Conservation (phyloP, 35 echinoderm and acorn worm species). For the Lytechinus pictus region DNA sequence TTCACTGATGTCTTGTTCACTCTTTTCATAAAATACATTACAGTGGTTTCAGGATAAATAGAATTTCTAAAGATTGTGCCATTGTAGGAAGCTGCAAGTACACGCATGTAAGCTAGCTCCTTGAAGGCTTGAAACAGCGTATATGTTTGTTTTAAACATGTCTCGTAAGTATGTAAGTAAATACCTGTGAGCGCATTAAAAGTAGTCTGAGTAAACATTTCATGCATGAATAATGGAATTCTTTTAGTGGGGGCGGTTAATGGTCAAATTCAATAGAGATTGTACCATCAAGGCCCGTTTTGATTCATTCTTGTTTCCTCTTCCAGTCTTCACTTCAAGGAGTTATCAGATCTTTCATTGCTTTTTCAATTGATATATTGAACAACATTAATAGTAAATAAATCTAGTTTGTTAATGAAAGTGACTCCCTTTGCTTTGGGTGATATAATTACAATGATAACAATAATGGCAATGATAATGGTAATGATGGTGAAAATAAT, state of each 20-base stretch:
- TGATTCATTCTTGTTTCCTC: not conserved
- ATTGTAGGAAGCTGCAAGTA: not conserved
- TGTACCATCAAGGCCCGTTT: not conserved
- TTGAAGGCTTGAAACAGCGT: not conserved
- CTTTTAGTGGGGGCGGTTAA: not conserved
- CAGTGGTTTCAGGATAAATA: not conserved
- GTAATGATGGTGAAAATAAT: too few species aligned
- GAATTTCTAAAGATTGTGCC: not conserved
- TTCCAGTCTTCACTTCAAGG: too few species aligned
- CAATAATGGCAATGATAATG: too few species aligned
- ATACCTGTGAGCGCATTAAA: conserved; percentile 4
- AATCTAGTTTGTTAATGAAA: too few species aligned
- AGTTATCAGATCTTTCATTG: too few species aligned
- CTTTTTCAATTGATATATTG: too few species aligned
- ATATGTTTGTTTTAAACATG: not conserved
- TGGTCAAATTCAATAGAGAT: not conserved
- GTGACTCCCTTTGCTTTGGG: too few species aligned
- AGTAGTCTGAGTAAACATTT: not conserved
- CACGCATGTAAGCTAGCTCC: not conserved
- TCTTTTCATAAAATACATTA: not conserved
- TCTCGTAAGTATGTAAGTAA: conserved; percentile 3
- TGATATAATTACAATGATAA: too few species aligned
- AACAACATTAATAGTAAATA: too few species aligned
- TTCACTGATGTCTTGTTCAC: not conserved
- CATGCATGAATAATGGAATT: not conserved